phyloP scores from a whole-genome alignment of 2,797 vertebrate genomes.

The Anabas testudineus region DNA sequence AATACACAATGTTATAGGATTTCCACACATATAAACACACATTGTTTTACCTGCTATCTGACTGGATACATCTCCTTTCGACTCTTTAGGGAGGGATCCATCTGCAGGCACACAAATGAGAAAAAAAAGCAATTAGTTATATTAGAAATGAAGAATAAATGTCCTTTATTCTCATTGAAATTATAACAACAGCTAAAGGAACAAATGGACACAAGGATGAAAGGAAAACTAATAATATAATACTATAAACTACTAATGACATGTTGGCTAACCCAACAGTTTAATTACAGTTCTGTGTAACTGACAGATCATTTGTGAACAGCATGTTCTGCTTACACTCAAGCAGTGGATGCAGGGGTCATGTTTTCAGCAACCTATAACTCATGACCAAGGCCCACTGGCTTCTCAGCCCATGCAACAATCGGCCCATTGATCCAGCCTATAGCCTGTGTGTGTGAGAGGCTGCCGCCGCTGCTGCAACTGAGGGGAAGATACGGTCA shows the following conservation, averaged over 20 bases:
- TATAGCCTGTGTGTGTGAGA: conserved; percentile 40
- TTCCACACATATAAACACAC: not conserved
- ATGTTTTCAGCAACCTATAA: conserved; percentile 51
- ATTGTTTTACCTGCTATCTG: conserved; percentile 79
- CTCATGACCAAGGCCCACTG: conserved; percentile 62
- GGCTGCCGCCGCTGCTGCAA: conserved; percentile 40
- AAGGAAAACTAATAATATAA: no score
- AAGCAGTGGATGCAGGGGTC: conserved; percentile 32
- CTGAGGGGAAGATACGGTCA: conserved; percentile 48
- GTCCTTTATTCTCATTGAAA: not conserved
- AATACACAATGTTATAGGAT: not conserved
- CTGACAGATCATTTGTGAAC: not conserved
- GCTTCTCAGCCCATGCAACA: conserved; percentile 42
- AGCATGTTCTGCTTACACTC: conserved; percentile 6
- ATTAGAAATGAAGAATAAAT: conserved; percentile 16
- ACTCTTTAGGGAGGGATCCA: conserved; percentile 80
- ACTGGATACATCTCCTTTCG: conserved; percentile 80
- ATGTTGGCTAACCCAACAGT: no score
- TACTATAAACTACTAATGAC: no score
- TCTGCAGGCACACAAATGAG: conserved; percentile 61
- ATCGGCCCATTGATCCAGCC: conserved; percentile 63
- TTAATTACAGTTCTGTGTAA: no score
- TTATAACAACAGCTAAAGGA: no score
- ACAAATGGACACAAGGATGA: no score
- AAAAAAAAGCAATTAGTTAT: not conserved